Percentiles rank a stretch among this genome's conserved stretches.
Conservation (phyloP, 2,797 vertebrate genomes). For the Dryobates pubescens region DNA sequence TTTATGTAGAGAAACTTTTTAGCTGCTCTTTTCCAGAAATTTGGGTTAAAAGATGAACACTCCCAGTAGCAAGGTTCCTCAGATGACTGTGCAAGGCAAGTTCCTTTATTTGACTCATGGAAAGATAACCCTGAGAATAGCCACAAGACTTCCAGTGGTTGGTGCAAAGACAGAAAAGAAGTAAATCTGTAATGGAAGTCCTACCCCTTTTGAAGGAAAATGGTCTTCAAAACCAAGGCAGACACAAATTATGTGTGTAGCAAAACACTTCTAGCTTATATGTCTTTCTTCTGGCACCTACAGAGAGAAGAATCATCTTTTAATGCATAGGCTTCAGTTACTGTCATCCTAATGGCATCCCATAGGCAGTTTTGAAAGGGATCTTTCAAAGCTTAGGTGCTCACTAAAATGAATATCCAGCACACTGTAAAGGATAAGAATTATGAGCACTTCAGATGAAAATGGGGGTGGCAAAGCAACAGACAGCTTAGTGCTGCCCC, state of each 20-base stretch:
- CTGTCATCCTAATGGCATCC: not conserved
- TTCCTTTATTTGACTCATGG: not conserved
- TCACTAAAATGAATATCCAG: not conserved
- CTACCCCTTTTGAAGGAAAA: not conserved
- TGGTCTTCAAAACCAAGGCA: not conserved
- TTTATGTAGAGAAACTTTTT: not conserved
- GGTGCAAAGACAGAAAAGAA: not conserved
- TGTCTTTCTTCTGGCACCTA: not conserved
- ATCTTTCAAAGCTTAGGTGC: not conserved
- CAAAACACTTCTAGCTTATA: not conserved
- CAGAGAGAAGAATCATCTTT: not conserved
- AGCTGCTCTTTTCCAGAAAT: not conserved
- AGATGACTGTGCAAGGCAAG: not conserved
- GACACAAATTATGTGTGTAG: not conserved
- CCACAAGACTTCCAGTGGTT: not conserved
- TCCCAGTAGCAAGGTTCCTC: not conserved
- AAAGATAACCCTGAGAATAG: not conserved
- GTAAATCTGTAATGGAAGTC: not conserved
- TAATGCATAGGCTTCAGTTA: not conserved
- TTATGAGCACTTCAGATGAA: not conserved
- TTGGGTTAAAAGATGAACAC: not conserved
- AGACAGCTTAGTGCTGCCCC: not conserved
- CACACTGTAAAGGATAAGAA: not conserved
- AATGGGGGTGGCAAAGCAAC: not conserved
- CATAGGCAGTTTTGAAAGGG: not conserved